Percentiles rank a stretch among this genome's conserved stretches.
These are phyloP conservation scores for Bradysia coprophila DNA, from an alignment of 1,140 invertebrate species.

Conservation along the genomic window DNA sequence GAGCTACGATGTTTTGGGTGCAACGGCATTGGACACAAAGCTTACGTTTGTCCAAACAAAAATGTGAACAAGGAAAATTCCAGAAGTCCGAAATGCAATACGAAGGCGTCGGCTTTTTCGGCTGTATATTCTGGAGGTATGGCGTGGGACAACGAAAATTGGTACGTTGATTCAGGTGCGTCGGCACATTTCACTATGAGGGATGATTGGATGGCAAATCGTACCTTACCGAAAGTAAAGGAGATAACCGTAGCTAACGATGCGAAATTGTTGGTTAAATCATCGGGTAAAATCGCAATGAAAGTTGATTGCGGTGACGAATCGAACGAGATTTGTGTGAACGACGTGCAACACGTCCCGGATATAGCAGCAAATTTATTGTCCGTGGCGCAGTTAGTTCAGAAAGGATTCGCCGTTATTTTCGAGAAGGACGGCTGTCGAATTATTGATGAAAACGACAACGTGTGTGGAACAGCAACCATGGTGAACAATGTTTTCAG, in stretches of 20 bases:
- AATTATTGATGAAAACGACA: neutral
- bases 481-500: neutral
- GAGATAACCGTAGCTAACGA: conserved; percentile 1
- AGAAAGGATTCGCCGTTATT: neutral
- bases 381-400: conserved; percentile 7
- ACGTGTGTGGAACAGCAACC: neutral
- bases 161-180: conserved; percentile 6
- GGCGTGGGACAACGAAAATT: neutral
- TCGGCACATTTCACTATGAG: conserved; percentile 1
- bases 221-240: neutral
- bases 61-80: conserved; percentile 5
- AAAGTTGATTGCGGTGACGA: neutral
- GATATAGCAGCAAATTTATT: conserved; percentile 7
- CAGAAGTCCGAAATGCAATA: neutral
- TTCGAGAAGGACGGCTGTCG: neutral
- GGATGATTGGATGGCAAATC: neutral
- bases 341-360: conserved; percentile 6
- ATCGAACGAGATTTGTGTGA: neutral
- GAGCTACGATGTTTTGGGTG: conserved; percentile 3
- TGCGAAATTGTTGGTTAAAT: neutral
- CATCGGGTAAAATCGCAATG: neutral
- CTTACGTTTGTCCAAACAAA: conserved; percentile 3
- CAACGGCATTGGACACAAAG: neutral
- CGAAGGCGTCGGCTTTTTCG: neutral
- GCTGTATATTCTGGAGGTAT: neutral